Evolutionary conservation across 1,140 invertebrate species (phyloP), one percentile per base, ranked within the genome.

Genomic region (Zaprionus camerounensis): DNA sequence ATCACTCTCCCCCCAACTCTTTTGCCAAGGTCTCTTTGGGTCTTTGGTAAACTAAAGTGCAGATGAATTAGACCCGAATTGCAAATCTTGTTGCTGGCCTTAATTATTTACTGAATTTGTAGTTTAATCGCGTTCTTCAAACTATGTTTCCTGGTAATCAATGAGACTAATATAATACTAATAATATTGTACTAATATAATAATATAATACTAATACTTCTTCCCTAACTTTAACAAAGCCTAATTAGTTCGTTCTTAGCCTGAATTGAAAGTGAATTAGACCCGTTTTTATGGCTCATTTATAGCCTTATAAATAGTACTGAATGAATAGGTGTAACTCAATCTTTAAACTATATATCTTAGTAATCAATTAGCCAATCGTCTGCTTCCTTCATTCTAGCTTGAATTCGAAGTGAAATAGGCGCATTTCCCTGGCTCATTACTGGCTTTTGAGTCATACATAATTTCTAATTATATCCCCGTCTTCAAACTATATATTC

Each of bases 221-320:
- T n/a, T 41, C 2, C 6, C 15, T 7, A 0, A n/a, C 6, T n/a
- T 6, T 2, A 0, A n/a, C 6, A n/a, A 7, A 15, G 2, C 5
- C 31, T 11, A 11, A 11, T 11, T 2, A 34, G 9, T 9, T 34
- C 0, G n/a, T 7, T n/a, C 15, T 15, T 7, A 2, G 2, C 0
- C 15, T 41, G 38, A n/a, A n/a, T 41, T 2, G 15, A 12, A 41
- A 41, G 38, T 41, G 15, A 5, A n/a, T n/a, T 41, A n/a, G 15
- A 41, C 15, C 6, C 6, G 15, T 41, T 7, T 41, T 41, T 1
- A 7, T 41, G n/a, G 5, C 2, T 41, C 1, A n/a, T 41, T 6
- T 38, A 13, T 5, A 5, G 12, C 0, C 36, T 15, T 15, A 38
- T 4, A 5, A 15, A 5, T 28, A 6, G 6, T 28, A 11, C 2